A percentile compares a stretch with the other conserved stretches of the same genome.
phyloP scores from a whole-genome alignment of 1,140 invertebrate genomes.

The Papilio aristodemus region DNA sequence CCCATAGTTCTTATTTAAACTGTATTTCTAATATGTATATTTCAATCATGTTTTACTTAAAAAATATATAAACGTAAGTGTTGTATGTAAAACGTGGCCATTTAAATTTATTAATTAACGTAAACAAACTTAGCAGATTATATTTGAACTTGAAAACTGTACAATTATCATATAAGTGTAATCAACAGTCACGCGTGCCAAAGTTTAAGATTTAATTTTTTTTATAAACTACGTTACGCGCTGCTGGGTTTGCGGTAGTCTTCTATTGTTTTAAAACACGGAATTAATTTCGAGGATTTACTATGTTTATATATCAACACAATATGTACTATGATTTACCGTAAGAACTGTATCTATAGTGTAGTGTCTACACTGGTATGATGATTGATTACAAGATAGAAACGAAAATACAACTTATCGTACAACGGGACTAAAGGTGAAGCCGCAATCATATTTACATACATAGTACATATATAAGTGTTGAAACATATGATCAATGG shows the following conservation, averaged over 20 bases:
- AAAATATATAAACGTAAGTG: too few species aligned
- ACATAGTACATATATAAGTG: too few species aligned
- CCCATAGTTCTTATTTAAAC: not conserved
- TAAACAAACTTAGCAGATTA: not conserved
- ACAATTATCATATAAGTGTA: not conserved
- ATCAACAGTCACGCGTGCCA: slow-evolving; percentile 23
- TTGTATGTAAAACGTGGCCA: too few species aligned
- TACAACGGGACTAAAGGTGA: too few species aligned
- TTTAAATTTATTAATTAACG: not conserved
- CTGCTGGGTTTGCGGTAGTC: not conserved
- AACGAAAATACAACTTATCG: too few species aligned
- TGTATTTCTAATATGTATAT: too few species aligned
- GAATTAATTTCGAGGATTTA: slow-evolving; percentile 4
- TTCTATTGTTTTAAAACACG: not conserved
- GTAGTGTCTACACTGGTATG: too few species aligned
- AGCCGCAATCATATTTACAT: too few species aligned
- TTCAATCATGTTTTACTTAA: too few species aligned
- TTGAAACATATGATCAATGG: not conserved
- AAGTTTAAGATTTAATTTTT: slow-evolving; percentile 10
- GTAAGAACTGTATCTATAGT: too few species aligned
- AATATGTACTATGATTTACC: not conserved
- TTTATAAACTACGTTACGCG: not conserved
- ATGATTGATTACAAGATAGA: too few species aligned
- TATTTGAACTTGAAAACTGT: slow-evolving; percentile 4
- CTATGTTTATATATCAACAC: not conserved